Base-by-base conservation (phyloP, 1,140 invertebrate species). In the Calliopsis andreniformis region DNA sequence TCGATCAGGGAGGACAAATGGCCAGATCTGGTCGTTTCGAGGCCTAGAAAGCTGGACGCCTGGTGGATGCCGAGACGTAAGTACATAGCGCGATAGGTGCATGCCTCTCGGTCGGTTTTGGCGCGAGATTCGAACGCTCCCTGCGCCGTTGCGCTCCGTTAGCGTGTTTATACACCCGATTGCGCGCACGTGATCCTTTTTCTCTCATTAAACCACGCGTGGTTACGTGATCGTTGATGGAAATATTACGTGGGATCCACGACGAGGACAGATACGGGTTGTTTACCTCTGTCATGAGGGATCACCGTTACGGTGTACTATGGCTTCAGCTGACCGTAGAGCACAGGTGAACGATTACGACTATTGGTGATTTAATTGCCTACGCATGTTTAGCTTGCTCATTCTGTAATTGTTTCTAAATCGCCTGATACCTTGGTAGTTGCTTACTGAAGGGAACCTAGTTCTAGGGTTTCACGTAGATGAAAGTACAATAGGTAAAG, bases 1-100 rank as follows among this genome's bases (percentile, higher is more conserved):
- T 94, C 93, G 3, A 89, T 93, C 32, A 88, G 89, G 68, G 93
- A 94, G 62, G 93, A 93, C 73, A 92, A 92, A 70, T 94, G 93
- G 93, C 92, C 93, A 6, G 89, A 91, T 76, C 82, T 94, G 42
- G 87, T 94, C 25, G 90, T 93, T 12, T 93, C 93, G 5, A 88
- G 90, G 78, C 90, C 93, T 14, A 87, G 89, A 76, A 91, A 91
- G 82, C 81, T 91, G 83, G 90, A 92, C 78, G 85, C 81, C 18
- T 92, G 91, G 91, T 92, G 91, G 90, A 83, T 75, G 68, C 91
- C 90, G 45, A 89, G 90, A 88, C 91, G 91, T 92, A 66, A 92
- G 92, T 91, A 89, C 69, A 70, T 49, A 76, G 42, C 32, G 25
- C 47, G 64, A 71, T 71, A 72, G 32, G 23, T 82, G 66, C 79